phyloP scores from a whole-genome alignment of 2,888 invertebrate species.

The Lasioglossum pauxillum region DNA sequence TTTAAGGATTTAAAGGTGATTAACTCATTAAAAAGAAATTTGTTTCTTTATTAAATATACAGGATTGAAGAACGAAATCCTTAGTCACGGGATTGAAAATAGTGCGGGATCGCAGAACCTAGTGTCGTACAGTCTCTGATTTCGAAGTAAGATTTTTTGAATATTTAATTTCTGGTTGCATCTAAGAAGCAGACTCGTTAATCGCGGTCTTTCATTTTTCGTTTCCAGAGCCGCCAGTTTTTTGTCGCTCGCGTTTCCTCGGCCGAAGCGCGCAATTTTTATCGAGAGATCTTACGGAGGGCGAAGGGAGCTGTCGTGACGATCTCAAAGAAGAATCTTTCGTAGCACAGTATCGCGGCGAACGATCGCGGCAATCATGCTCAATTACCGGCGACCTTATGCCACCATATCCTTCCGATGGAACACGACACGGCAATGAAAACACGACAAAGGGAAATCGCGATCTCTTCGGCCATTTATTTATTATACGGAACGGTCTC shows the following conservation, averaged over 20 bases:
- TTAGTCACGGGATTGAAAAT: no score
- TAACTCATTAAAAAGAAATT: no score
- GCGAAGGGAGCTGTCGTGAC: constrained; percentile 34
- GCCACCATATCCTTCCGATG: constrained; percentile 12
- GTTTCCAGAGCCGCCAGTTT: neutral
- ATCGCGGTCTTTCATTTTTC: neutral
- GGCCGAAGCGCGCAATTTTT: neutral
- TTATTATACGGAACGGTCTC: constrained; percentile 9
- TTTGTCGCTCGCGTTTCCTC: neutral
- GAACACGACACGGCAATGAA: constrained; percentile 29
- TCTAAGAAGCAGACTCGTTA: neutral
- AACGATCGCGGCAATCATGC: constrained; percentile 44
- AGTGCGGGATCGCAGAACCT: no score
- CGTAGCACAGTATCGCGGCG: constrained; percentile 38
- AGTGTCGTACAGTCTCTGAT: neutral
- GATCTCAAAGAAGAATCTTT: constrained; percentile 32
- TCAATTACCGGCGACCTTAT: constrained; percentile 40
- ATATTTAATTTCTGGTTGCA: neutral
- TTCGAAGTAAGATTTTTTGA: neutral
- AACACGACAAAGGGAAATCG: constrained; percentile 12
- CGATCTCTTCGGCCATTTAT: constrained; percentile 3
- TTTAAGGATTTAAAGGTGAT: no score
- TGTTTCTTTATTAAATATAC: no score
- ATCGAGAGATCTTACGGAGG: constrained; percentile 21
- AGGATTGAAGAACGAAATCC: no score